Base-by-base conservation (phyloP, 1,140 invertebrate species). In the Drosophila santomea region DNA sequence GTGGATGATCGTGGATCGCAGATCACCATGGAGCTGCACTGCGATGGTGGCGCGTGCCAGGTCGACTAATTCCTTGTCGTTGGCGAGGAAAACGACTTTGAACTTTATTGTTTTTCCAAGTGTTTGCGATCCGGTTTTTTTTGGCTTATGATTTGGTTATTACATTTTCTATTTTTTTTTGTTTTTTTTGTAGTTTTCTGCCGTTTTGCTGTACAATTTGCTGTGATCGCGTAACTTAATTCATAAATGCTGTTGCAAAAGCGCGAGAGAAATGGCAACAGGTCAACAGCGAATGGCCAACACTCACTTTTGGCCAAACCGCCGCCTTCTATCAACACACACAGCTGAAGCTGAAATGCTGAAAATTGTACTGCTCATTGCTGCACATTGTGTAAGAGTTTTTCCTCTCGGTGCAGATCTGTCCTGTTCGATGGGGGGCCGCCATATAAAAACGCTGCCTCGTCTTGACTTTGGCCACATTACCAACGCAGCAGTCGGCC, bases 211-310 rank as follows among this genome's bases (percentile, higher is more conserved):
- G 25, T 69, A 50, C 69, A 59, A 81, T 76, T 86, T 74, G 69
- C 61, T 75, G 74, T 84, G 84, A 84, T 89, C 84, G 84, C 84
- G 78, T 84, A 84, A 90, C 80, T 89, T 84, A 78, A 89, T 84
- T 89, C 84, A 84, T 71, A 86, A 86, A 71, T 86, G 68, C 61
- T 23, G 25, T 43, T 47, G 56, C 45, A 28, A 68, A 69, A 68
- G 52, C 51, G 60, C 58, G 35, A 67, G 45, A 39, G 48, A 39
- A 55, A 59, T 61, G 28, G 61, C 25, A 50, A 79, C 60, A 59
- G 60, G 60, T 63, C 60, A 63, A 60, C 82, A 76, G 32, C 32
- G 32, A 77, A 68, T 74, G 74, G 55, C 62, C 78, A 80, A 82
- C 82, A 88, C 69, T 86, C 83, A 79, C 82, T 86, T 86, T 85